Evolutionary conservation across 2,113 vertebrate genomes (phyloP).

Genomic region (Candoia aspera): DNA sequence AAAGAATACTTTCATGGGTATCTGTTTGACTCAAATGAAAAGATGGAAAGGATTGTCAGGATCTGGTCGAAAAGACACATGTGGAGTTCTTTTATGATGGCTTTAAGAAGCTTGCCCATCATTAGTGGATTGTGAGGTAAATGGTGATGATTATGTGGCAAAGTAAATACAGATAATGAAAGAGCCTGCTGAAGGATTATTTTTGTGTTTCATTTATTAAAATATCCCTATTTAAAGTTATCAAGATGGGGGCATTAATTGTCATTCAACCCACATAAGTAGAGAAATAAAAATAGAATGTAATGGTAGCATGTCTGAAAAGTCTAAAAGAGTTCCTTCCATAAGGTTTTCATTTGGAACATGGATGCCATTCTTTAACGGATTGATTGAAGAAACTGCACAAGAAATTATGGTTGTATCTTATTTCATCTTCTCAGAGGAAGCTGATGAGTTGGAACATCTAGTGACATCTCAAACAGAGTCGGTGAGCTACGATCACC

Average conservation of each 20-base stretch:
- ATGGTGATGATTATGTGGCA: neutral
- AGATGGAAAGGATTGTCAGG: neutral
- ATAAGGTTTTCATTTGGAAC: neutral
- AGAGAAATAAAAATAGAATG: neutral
- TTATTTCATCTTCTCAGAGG: constrained; percentile 67
- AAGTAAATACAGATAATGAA: neutral
- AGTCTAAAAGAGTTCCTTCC: neutral
- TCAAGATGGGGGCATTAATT: neutral
- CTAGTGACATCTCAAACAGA: constrained; percentile 79
- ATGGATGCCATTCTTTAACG: neutral
- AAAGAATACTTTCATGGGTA: neutral
- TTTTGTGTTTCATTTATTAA: neutral
- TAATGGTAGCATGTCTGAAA: neutral
- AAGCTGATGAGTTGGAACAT: constrained; percentile 86
- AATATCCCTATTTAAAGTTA: neutral
- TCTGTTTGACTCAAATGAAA: neutral
- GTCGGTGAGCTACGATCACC: constrained; percentile 88
- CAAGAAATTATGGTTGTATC: neutral
- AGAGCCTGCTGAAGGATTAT: neutral
- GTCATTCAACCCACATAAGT: neutral
- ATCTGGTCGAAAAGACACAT: neutral
- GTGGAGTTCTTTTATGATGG: neutral
- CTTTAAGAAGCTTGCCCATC: neutral
- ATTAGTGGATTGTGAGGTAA: neutral
- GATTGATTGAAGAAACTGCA: neutral